These are phyloP conservation scores for Phlogophora meticulosa DNA, from an alignment of 2,888 invertebrate species.

Conservation along the genomic window DNA sequence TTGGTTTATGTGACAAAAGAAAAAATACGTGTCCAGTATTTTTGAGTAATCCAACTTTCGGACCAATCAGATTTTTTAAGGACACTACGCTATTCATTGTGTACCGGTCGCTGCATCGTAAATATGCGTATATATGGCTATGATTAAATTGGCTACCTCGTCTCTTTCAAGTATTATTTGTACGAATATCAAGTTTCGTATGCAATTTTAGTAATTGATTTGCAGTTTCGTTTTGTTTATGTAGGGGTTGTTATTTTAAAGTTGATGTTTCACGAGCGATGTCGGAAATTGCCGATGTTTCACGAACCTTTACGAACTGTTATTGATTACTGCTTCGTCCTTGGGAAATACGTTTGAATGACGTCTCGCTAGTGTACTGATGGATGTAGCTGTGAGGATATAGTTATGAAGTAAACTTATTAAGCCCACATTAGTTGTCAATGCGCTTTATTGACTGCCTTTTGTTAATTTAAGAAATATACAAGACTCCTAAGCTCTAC, in stretches of 20 bases:
- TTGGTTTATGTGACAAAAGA: too few relatives aligned
- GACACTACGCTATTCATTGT: too few relatives aligned
- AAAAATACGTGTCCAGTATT: too few relatives aligned
- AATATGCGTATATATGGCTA: conserved; percentile 7
- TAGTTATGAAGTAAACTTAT: background rate
- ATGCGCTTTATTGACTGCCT: background rate
- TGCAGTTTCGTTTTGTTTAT: background rate
- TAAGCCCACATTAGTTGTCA: background rate
- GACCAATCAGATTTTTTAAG: too few relatives aligned
- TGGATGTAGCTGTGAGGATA: background rate
- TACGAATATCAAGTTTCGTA: background rate
- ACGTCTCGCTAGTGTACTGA: background rate
- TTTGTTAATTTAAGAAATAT: too few relatives aligned
- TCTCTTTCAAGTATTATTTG: conserved; percentile 7
- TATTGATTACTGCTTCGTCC: conserved; percentile 16
- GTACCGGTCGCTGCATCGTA: conserved; percentile 16
- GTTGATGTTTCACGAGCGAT: conserved; percentile 1
- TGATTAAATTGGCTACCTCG: conserved; percentile 12
- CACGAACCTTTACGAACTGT: conserved; percentile 25
- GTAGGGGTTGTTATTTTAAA: background rate
- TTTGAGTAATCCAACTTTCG: too few relatives aligned
- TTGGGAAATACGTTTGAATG: background rate
- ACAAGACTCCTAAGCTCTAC: background rate
- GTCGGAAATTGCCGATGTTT: conserved; percentile 20
- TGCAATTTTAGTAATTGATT: background rate